A percentile compares a stretch with the other conserved stretches of the same genome.
These are phyloP conservation scores for Dicrostonyx torquatus DNA, from an alignment of 2,797 vertebrate species.

Conservation along the genomic window DNA sequence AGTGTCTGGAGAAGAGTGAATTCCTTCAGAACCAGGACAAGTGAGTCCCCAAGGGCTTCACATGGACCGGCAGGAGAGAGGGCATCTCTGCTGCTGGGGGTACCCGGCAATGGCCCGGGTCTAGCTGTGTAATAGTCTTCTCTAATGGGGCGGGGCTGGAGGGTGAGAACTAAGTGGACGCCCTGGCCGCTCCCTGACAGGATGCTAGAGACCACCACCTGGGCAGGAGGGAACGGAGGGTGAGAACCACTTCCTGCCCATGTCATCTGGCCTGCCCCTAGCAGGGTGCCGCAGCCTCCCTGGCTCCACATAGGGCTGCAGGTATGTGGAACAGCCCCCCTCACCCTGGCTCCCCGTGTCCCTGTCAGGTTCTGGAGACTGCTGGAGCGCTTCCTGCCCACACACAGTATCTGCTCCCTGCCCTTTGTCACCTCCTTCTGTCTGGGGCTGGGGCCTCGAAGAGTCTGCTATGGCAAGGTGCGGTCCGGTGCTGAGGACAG, in stretches of 20 bases:
- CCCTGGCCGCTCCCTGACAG: background rate
- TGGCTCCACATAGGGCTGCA: background rate
- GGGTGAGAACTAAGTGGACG: background rate
- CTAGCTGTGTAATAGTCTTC: background rate
- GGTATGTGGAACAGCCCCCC: accelerated
- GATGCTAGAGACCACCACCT: background rate
- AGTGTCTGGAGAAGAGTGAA: constrained; percentile 89
- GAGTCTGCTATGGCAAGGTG: constrained; percentile 93
- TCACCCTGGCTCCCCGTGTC: background rate
- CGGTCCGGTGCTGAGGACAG: accelerated
- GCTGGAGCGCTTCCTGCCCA: constrained; percentile 88
- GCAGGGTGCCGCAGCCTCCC: accelerated
- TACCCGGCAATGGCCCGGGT: background rate
- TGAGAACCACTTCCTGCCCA: background rate
- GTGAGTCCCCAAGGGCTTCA: constrained; percentile 84
- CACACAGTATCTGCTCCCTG: constrained; percentile 89
- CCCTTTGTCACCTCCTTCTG: constrained; percentile 95
- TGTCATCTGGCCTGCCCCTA: accelerated
- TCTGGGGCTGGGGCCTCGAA: constrained; percentile 92
- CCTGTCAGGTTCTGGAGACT: constrained; percentile 93
- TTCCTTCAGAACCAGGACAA: constrained; percentile 94
- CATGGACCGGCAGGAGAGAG: background rate
- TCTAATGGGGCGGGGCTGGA: no score
- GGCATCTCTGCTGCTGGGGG: no score
- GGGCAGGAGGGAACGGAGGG: background rate